phyloP scores from a whole-genome alignment of 2,113 vertebrate species.

The Drymodes brunneopygia region DNA sequence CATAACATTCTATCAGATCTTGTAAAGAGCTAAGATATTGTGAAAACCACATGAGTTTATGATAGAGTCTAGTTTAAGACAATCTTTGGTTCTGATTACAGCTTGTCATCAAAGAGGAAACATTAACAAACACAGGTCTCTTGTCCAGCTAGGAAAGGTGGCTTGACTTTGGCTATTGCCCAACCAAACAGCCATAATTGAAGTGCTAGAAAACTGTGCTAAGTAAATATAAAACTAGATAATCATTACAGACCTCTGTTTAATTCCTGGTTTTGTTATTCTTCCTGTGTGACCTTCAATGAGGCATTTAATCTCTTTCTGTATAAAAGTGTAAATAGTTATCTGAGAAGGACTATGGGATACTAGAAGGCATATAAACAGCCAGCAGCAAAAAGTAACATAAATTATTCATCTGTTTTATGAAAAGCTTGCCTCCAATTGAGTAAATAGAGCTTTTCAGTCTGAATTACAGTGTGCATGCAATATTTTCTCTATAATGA shows the following conservation, averaged over 20 bases:
- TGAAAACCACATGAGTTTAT: neutral
- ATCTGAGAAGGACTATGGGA: neutral
- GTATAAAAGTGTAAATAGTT: neutral
- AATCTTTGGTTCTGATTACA: neutral
- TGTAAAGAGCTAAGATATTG: neutral
- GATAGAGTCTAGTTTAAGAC: neutral
- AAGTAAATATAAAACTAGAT: neutral
- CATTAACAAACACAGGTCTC: neutral
- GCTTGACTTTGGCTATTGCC: neutral
- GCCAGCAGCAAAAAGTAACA: neutral
- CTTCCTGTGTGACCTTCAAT: neutral
- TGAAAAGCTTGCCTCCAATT: conserved; percentile 10
- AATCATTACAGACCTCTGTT: neutral
- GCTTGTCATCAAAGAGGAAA: neutral
- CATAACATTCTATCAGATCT: neutral
- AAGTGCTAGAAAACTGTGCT: neutral
- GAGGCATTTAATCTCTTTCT: neutral
- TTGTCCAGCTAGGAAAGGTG: neutral
- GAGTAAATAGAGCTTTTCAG: conserved; percentile 18
- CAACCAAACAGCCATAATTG: neutral
- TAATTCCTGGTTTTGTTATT: neutral
- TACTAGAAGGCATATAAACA: neutral
- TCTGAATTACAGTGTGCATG: neutral
- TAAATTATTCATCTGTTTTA: conserved; percentile 25
- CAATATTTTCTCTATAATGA: neutral